These are phyloP conservation scores for Heterocephalus glaber DNA, from an alignment of 2,113 vertebrate genomes.

Conservation along the genomic window DNA sequence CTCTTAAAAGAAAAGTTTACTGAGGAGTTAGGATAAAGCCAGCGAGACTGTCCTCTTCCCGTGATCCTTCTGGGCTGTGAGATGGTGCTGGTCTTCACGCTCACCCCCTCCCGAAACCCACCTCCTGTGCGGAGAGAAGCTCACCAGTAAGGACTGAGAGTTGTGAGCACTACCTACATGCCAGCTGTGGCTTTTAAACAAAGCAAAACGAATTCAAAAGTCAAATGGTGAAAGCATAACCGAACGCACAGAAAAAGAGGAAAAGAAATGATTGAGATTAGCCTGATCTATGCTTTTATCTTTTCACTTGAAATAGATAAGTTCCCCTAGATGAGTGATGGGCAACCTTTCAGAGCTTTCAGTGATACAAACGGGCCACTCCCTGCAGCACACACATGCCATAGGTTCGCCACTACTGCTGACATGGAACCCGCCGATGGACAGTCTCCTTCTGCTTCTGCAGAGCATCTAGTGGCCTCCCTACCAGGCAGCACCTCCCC, in stretches of 20 bases:
- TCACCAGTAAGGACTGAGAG: not conserved
- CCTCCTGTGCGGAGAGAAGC: rapidly evolving
- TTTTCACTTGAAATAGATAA: not conserved
- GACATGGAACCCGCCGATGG: no score
- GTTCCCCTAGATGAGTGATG: not conserved
- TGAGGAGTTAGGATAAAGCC: slow-evolving; percentile 37
- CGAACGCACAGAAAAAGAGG: not conserved
- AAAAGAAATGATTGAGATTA: not conserved
- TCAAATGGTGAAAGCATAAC: not conserved
- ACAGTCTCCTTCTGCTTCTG: not conserved
- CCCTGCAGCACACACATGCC: not conserved
- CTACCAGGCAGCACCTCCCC: not conserved
- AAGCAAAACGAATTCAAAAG: not conserved
- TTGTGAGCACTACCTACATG: not conserved
- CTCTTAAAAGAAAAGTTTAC: not conserved
- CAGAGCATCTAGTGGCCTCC: not conserved
- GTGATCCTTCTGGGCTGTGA: rapidly evolving
- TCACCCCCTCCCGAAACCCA: not conserved
- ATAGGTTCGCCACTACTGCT: not conserved
- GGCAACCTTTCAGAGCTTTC: not conserved
- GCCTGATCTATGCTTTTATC: not conserved
- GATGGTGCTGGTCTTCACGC: not conserved
- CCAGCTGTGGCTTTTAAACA: slow-evolving; percentile 7
- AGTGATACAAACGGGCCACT: no score
- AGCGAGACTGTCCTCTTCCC: not conserved